Evolutionary conservation across 2,113 vertebrate genomes (phyloP), one percentile per base, ranked within the genome.

Genomic region (Marcusenius ussheri): DNA sequence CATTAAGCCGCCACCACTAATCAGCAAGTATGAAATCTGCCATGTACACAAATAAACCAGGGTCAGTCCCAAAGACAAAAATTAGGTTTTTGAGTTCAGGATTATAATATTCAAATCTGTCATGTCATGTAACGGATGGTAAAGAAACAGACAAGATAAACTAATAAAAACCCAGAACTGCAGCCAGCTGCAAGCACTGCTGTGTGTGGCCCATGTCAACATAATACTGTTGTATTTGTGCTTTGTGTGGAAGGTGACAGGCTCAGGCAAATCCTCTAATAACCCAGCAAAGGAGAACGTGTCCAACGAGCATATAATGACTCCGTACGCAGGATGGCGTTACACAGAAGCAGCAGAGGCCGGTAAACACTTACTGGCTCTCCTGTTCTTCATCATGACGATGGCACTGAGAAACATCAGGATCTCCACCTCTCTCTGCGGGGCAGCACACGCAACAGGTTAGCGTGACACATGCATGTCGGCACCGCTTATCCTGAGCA

Each of bases 371-470:
- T 99, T 92, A 99, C 98, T 99, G 9, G 98, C 97, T 92, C 98
- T 95, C 21, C 98, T 95, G 95, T 99, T 99, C 95, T 99, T 99
- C 98, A 99, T 98, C 98, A 99, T 99, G 90, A 99, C 98, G 1
- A 99, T 99, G 92, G 98, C 98, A 1, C 98, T 99, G 90, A 99
- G 97, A 86, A 99, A 99, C 98, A 99, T 99, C 86, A 99, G 95
- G 89, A 99, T 97, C 95, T 99, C 98, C 89, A 99, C 97, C 93
- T 99, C 98, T 87, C 98, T 97, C 98, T 99, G 94, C 92, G 13
- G 91, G 39, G 77, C 3, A 90, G 17, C 66, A 91, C 15, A 51
- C 31, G 35, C 45, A 7, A 17, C 21, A 19, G 31, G 9, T 47
- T 47, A 47, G 39, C 24, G 46, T 11, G 80, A 24, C 19, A 24